A percentile compares a stretch with the other conserved stretches of the same genome.
Evolutionary conservation across 2,797 vertebrate species (phyloP).

Genomic region (Meda fulgida): DNA sequence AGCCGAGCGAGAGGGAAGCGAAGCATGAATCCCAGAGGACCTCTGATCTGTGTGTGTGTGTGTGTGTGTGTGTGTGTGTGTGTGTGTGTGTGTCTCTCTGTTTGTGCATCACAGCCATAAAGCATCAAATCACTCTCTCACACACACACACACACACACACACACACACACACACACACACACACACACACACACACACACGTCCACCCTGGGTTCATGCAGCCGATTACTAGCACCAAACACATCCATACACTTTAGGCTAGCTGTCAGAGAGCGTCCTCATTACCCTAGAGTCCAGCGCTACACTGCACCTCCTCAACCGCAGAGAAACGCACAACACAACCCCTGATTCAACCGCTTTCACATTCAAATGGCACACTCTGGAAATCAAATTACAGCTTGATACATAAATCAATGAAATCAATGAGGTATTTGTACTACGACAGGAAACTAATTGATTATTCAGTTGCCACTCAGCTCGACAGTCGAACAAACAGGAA

Average conservation of each 20-base stretch:
- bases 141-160: constrained; percentile 27
- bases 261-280: constrained; percentile 82
- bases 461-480: constrained; percentile 40
- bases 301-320: constrained; percentile 74
- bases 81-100: constrained; percentile 46
- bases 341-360: neutral
- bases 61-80: constrained; percentile 38
- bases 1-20: constrained; percentile 71
- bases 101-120: constrained; percentile 76
- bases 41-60: constrained; percentile 41
- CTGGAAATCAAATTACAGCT: constrained; percentile 40
- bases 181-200: constrained; percentile 31
- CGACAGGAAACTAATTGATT: constrained; percentile 44
- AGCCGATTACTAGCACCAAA: constrained; percentile 83
- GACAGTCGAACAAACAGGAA: constrained; percentile 13
- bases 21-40: constrained; percentile 74
- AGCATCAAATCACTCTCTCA: constrained; percentile 76
- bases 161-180: neutral
- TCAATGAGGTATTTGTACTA: constrained; percentile 45
- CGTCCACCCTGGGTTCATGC: constrained; percentile 70
- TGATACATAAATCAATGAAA: constrained; percentile 48
- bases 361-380: neutral
- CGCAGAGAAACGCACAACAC: constrained; percentile 29
- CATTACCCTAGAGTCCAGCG: constrained; percentile 76
- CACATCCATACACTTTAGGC: constrained; percentile 82